Base-by-base conservation (phyloP, 2,113 vertebrate species). In the Mobula birostris region DNA sequence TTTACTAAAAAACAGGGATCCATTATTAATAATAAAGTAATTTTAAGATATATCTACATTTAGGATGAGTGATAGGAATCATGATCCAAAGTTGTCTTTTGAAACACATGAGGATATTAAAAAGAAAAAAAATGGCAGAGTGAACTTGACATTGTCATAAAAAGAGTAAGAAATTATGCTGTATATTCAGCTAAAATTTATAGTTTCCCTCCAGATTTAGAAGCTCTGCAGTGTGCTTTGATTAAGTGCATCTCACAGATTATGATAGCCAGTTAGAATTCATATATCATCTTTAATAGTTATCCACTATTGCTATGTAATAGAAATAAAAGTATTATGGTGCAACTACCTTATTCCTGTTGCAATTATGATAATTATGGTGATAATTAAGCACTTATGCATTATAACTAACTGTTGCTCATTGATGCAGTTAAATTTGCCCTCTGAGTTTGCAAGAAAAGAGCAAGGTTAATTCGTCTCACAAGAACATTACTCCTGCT, bases 271-370 rank as follows among this genome's bases (percentile, higher is more conserved):
- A 32, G 85, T 32, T 90, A 90, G 32, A 90, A 90, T 68, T 66
- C 77, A 90, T 90, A 90, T 66, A 66, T 90, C 40, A 90, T 90
- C 15, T 68, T 68, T 66, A 90, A 90, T 90, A 90, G 85, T 90
- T 68, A 32, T 32, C n/a, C 61, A 90, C 85, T 32, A 79, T 79
- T 90, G 85, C 85, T 66, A 32, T 32, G 61, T 90, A 90, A 90
- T 66, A 90, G 85, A 66, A 90, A 90, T 90, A 90, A 90, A 90
- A 90, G 85, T 90, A 90, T 90, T 66, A 90, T 90, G 85, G 85
- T 63, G 29, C 66, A 90, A 90, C 63, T 90, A 68, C 61, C 66
- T 90, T 90, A 90, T 66, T 90, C 63, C 85, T 36, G n/a, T 90
- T 90, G 61, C 32, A 90, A 90, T 90, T 90, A 66, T 32, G 77